Evolutionary conservation across 2,797 vertebrate genomes (phyloP), one percentile per base, ranked within the genome.

Genomic region (Acrossocheilus wenchowensis): DNA sequence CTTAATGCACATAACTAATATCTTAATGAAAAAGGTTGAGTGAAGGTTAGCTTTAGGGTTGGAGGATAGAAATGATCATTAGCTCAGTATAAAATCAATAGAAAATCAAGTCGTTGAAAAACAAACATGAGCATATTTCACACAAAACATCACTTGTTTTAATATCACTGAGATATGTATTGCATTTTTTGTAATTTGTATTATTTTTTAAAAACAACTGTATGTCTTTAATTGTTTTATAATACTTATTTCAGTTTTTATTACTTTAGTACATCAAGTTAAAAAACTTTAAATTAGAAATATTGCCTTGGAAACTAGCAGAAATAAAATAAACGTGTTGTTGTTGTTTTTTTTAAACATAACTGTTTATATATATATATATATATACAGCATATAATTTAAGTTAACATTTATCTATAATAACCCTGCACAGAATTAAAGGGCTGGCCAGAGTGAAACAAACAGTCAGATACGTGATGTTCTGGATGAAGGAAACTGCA

Each of bases 21-120:
- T n/a, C 21, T 26, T 73, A 6, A 30, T 43, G 57, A 17, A 66
- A 48, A 77, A 77, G 77, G 77, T 78, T 48, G 39, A 30, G 36
- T 45, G 39, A 45, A 64, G 78, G 57, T 45, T 80, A 45, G 41
- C 34, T 80, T 80, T 66, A 48, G 41, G 43, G 78, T 66, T 45
- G 43, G 14, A 26, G n/a, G 39, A 62, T 26, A n/a, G 41, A 26
- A 62, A 64, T 64, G 0, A 62, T 64, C 39, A 43, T 64, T 78
- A 60, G 75, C 52, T 5, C 12, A 5, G 52, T n/a, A 9, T 17
- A 39, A 80, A 64, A 64, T 45, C 57, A 43, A 64, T 43, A 43
- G 8, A 30, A 30, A 64, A 43, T 43, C 78, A 62, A 79, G 39
- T 41, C 21, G 5, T 21, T 9, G 30, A 77, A 78, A 78, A 57